These are phyloP conservation scores for Cassiopea xamachana DNA, from an alignment of 30 jellyfish, hydroid and myxozoan genomes.

Conservation along the genomic window DNA sequence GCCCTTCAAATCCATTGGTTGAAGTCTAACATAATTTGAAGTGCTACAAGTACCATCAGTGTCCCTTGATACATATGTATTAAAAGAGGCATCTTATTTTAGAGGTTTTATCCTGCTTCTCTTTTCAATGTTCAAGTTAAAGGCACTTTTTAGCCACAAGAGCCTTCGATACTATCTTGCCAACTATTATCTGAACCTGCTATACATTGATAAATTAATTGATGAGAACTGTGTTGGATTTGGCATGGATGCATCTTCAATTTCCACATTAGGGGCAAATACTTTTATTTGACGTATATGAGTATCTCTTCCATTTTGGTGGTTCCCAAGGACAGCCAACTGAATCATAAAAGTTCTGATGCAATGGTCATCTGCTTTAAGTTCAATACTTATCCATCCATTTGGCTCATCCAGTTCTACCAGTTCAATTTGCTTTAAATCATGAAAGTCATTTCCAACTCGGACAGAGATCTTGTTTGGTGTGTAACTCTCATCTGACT, in stretches of 20 bases:
- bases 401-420: conserved; percentile 93
- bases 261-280: conserved; percentile 90
- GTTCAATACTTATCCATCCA: conserved; percentile 96
- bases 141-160: neutral
- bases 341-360: conserved; percentile 95
- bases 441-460: conserved; percentile 97
- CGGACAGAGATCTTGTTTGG: conserved; percentile 95
- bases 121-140: no score
- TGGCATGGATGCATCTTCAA: conserved; percentile 68
- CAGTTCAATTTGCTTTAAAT: conserved; percentile 86
- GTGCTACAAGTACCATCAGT: no score
- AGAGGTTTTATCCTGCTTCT: no score
- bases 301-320: conserved; percentile 99
- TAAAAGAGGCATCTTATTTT: no score
- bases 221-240: conserved; percentile 63
- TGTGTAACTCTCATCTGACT: conserved; percentile 98
- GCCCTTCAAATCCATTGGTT: no score
- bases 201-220: conserved; percentile 69
- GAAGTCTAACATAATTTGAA: no score
- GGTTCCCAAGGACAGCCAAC: conserved; percentile 93
- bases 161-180: conserved; percentile 7
- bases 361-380: conserved; percentile 66
- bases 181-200: conserved; percentile 40
- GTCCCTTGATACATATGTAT: no score
- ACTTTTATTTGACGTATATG: conserved; percentile 90